Evolutionary conservation across 2,888 invertebrate species (phyloP).

Genomic region (Thumatha senex): DNA sequence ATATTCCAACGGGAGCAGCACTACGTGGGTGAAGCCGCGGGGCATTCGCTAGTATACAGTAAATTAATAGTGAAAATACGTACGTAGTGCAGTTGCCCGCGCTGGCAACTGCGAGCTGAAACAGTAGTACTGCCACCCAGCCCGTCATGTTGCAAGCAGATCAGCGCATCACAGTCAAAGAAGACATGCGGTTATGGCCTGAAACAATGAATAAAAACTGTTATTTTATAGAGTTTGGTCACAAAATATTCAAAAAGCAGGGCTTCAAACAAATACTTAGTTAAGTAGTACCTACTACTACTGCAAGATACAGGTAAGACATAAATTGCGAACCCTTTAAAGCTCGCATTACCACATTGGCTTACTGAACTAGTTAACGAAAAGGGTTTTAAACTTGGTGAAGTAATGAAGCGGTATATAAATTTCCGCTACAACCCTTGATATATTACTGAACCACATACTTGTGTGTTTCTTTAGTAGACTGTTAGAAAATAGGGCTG

Average conservation of each 20-base stretch:
- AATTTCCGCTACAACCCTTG: conserved; percentile 15
- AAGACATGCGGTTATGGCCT: conserved; percentile 30
- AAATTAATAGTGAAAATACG: conserved; percentile 39
- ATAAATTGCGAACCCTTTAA: conserved; percentile 71
- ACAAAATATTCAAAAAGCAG: conserved; percentile 47
- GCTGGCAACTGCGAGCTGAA: conserved; percentile 59
- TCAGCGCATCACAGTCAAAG: conserved; percentile 56
- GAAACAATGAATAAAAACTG: conserved; percentile 27
- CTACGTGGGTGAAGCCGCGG: too few species aligned
- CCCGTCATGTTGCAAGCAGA: conserved; percentile 54
- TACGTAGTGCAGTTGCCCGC: conserved; percentile 77
- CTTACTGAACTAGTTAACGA: conserved; percentile 46
- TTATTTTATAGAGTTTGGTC: neutral
- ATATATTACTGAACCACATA: neutral
- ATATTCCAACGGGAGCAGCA: too few species aligned
- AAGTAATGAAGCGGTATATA: conserved; percentile 45
- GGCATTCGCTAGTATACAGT: too few species aligned
- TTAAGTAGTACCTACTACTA: conserved; percentile 61
- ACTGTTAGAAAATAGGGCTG: neutral
- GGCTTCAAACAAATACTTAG: conserved; percentile 56
- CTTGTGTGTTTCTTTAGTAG: neutral
- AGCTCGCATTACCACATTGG: conserved; percentile 65
- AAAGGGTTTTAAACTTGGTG: conserved; percentile 32
- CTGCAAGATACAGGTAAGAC: conserved; percentile 68
- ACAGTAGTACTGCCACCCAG: conserved; percentile 48